Conservation (phyloP, 1,140 invertebrate genomes). For the Drosophila obscura region DNA sequence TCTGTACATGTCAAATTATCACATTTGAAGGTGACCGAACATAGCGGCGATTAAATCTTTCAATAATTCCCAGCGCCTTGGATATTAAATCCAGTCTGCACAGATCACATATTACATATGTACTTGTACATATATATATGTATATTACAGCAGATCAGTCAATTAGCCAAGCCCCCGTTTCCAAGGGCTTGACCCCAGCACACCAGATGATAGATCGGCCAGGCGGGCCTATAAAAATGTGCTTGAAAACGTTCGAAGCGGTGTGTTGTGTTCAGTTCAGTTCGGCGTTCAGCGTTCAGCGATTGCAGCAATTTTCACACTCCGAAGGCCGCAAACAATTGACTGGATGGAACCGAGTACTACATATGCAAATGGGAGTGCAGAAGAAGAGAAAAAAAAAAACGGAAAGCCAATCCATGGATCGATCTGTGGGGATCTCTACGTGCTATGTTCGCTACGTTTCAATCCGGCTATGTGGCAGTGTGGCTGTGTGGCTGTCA, state of each 20-base stretch:
- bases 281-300: constrained; percentile 13
- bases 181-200: constrained; percentile 47
- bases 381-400: constrained; percentile 23
- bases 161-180: constrained; percentile 20
- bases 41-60: neutral
- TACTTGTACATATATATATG: neutral
- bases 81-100: neutral
- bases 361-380: constrained; percentile 22
- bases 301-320: constrained; percentile 73
- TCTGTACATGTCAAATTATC: too few relatives aligned
- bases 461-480: constrained; percentile 24
- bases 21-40: too few relatives aligned
- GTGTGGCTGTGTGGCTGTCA: constrained; percentile 31
- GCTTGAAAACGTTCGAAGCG: constrained; percentile 27
- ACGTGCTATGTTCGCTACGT: constrained; percentile 25
- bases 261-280: constrained; percentile 9
- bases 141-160: neutral
- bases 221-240: constrained; percentile 13
- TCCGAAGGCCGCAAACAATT: constrained; percentile 60
- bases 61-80: neutral
- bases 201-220: constrained; percentile 28
- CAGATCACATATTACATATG: neutral
- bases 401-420: constrained; percentile 30
- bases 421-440: constrained; percentile 44
- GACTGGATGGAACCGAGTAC: constrained; percentile 18